phyloP scores from a whole-genome alignment of 2,888 invertebrate genomes.

The Drosophila buzzatii region DNA sequence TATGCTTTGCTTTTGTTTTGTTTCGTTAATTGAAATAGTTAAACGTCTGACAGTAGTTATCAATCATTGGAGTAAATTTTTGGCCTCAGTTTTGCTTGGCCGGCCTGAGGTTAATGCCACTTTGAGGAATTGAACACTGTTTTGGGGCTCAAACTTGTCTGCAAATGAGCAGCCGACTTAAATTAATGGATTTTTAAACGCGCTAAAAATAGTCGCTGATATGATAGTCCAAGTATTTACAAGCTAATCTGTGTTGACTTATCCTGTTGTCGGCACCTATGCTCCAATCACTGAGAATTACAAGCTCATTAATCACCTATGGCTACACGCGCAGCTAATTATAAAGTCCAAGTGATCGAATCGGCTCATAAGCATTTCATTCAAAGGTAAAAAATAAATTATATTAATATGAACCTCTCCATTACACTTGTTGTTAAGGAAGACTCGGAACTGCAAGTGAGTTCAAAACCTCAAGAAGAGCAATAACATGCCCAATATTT shows the following conservation, averaged over 20 bases:
- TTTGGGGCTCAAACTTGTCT: conserved; percentile 67
- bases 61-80: conserved; percentile 64
- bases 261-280: conserved; percentile 25
- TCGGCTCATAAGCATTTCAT: conserved; percentile 32
- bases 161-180: conserved; percentile 51
- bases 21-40: conserved; percentile 60
- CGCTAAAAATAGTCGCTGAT: conserved; percentile 67
- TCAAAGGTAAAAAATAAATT: conserved; percentile 4
- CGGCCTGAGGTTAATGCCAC: conserved; percentile 74
- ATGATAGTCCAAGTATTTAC: conserved; percentile 45
- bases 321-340: conserved; percentile 51
- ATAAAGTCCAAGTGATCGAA: conserved; percentile 11
- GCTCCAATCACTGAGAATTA: conserved; percentile 19
- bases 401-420: conserved; percentile 14
- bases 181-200: conserved; percentile 72
- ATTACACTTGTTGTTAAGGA: conserved; percentile 36
- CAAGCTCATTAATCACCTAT: conserved; percentile 42
- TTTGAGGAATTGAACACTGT: conserved; percentile 74
- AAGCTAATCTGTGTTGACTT: conserved; percentile 29
- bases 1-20: conserved; percentile 41
- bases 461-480: conserved; percentile 19
- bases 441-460: conserved; percentile 25
- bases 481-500: conserved; percentile 34
- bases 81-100: conserved; percentile 66
- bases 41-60: conserved; percentile 61